Evolutionary conservation across 2,888 invertebrate species (phyloP), one percentile per base, ranked within the genome.

Genomic region (Drosophila subsilvestris): DNA sequence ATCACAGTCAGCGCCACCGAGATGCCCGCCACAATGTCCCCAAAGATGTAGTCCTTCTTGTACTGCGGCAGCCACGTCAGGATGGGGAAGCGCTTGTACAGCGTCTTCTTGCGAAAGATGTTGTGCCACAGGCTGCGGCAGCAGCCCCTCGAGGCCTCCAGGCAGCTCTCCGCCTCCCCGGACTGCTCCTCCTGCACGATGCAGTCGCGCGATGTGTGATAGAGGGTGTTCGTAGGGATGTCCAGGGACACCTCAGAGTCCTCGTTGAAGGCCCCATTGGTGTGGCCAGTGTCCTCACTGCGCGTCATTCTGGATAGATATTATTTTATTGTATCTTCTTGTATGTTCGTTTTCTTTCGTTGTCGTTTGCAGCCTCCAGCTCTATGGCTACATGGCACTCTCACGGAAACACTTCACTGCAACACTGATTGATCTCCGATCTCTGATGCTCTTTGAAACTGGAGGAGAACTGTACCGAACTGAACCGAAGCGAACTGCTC

Each of bases 21-120:
- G 57, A 98, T 93, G 59, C 98, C 98, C 12, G 98, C 98, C 78
- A 98, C 96, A 49, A 97, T 91, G 93, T 98, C 98, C 6, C 97
- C 97, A 63, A 97, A 92, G 12, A 97, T 95, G 91, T 95, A 94
- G 74, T 94, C 94, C 25, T 93, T 91, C 81, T 94, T 95, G 93
- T 98, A 98, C 82, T 93, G 94, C 12, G 97, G 97, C 81, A 97
- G 90, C 98, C 98, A 98, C 57, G 92, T 93, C 12, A 96, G 90
- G 54, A 97, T 93, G 9, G 98, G 97, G 47, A 97, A 88, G 50
- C 96, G 94, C 90, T 95, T 96, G 91, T 95, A 94, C 29, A 97
- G 93, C 58, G 94, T 95, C 92, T 95, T 96, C 88, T 94, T 94
- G 71, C 95, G 95, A 86, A 95, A 95, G 20, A 92, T 86, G 68